Evolutionary conservation across 35 echinoderm and acorn worm genomes (phyloP).

Genomic region (Apostichopus japonicus): DNA sequence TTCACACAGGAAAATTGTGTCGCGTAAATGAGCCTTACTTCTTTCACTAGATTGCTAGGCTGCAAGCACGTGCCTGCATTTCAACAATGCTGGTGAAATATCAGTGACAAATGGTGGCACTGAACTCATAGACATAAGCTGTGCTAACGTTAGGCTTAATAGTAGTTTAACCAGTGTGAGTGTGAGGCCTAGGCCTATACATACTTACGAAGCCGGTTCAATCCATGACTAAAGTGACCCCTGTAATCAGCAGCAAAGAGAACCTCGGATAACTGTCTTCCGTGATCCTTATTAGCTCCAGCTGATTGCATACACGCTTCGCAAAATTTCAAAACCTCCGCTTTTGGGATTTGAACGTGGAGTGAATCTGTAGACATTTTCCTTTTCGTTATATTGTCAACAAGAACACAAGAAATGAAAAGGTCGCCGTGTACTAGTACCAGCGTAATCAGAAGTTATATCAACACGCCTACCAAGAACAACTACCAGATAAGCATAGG

Average conservation of each 20-base stretch:
- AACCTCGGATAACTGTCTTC: constrained; percentile 78
- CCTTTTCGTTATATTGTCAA: not conserved
- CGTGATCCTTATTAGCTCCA: constrained; percentile 73
- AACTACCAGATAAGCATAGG: too few species aligned
- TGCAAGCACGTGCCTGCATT: too few species aligned
- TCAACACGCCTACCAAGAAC: too few species aligned
- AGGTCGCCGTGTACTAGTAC: not conserved
- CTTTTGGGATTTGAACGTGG: constrained; percentile 30
- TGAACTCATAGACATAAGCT: too few species aligned
- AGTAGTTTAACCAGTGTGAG: too few species aligned
- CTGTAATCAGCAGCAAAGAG: constrained; percentile 80
- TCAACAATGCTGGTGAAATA: too few species aligned
- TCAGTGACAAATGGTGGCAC: too few species aligned
- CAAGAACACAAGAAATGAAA: not conserved
- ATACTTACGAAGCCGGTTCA: constrained; percentile 89
- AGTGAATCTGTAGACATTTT: constrained; percentile 40
- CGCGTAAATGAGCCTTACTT: too few species aligned
- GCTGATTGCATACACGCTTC: constrained; percentile 86
- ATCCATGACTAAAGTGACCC: constrained; percentile 92
- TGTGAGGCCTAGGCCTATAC: not conserved
- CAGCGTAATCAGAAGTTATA: too few species aligned
- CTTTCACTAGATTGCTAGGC: too few species aligned
- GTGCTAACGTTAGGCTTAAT: too few species aligned
- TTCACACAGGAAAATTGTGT: too few species aligned
- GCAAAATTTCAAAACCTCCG: constrained; percentile 54